phyloP scores from a whole-genome alignment of 2,113 vertebrate genomes.

The Protobothrops mucrosquamatus region DNA sequence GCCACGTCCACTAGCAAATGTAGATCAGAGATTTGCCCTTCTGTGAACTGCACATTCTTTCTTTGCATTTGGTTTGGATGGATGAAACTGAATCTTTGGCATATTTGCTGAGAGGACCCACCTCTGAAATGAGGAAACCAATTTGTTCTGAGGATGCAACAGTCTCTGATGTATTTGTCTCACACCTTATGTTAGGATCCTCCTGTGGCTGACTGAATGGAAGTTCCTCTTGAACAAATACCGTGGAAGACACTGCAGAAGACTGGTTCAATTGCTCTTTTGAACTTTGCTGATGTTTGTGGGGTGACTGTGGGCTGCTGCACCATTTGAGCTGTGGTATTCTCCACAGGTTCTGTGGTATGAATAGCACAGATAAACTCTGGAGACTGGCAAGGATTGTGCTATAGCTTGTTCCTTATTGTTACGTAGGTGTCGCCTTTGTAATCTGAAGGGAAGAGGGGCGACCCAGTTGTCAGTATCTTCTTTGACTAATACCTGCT shows the following conservation, averaged over 20 bases:
- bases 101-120: slow-evolving; percentile 38
- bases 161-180: slow-evolving; percentile 30
- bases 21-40: neutral
- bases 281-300: slow-evolving; percentile 49
- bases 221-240: slow-evolving; percentile 61
- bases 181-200: slow-evolving; percentile 35
- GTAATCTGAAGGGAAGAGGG: too few species aligned
- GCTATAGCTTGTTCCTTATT: slow-evolving; percentile 45
- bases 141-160: slow-evolving; percentile 59
- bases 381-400: slow-evolving; percentile 55
- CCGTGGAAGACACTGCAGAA: slow-evolving; percentile 40
- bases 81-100: slow-evolving; percentile 41
- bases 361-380: slow-evolving; percentile 54
- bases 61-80: slow-evolving; percentile 48
- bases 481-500: too few species aligned
- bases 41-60: slow-evolving; percentile 52
- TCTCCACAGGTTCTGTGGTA: slow-evolving; percentile 51
- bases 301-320: slow-evolving; percentile 47
- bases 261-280: slow-evolving; percentile 52
- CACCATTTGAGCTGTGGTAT: slow-evolving; percentile 21
- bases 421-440: too few species aligned
- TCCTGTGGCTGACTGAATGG: slow-evolving; percentile 51
- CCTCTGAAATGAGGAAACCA: slow-evolving; percentile 55
- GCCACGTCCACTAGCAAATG: slow-evolving; percentile 67
- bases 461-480: too few species aligned